phyloP scores from a whole-genome alignment of 2,113 vertebrate genomes.

The Eonycteris spelaea region DNA sequence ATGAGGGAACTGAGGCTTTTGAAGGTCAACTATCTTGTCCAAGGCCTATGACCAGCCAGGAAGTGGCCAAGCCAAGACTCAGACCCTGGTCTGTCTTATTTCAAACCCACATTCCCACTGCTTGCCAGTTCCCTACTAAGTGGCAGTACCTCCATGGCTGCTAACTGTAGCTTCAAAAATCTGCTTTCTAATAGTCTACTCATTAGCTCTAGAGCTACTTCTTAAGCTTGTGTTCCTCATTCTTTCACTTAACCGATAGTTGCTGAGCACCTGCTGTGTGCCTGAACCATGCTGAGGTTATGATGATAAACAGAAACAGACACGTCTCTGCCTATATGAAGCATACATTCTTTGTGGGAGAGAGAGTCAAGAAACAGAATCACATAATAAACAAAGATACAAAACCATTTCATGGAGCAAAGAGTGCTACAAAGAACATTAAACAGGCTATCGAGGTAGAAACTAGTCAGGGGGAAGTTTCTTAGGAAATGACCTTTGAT shows the following conservation, averaged over 20 bases:
- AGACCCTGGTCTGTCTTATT: neutral
- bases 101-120: neutral
- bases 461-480: neutral
- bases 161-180: neutral
- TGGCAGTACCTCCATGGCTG: neutral
- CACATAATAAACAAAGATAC: neutral
- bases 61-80: neutral
- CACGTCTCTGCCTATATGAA: neutral
- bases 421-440: neutral
- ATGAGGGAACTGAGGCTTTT: neutral
- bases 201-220: neutral
- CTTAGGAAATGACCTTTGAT: neutral
- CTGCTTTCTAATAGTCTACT: neutral
- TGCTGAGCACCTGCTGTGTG: neutral
- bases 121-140: neutral
- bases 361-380: neutral
- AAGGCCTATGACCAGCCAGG: neutral
- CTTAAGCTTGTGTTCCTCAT: neutral
- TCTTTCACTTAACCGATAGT: neutral
- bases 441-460: neutral
- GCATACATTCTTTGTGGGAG: neutral
- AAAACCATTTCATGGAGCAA: conserved; percentile 9
- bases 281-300: neutral
- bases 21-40: neutral
- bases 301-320: neutral